These are phyloP conservation scores for Asbolus verrucosus DNA, from an alignment of 1,140 invertebrate species.

Conservation along the genomic window DNA sequence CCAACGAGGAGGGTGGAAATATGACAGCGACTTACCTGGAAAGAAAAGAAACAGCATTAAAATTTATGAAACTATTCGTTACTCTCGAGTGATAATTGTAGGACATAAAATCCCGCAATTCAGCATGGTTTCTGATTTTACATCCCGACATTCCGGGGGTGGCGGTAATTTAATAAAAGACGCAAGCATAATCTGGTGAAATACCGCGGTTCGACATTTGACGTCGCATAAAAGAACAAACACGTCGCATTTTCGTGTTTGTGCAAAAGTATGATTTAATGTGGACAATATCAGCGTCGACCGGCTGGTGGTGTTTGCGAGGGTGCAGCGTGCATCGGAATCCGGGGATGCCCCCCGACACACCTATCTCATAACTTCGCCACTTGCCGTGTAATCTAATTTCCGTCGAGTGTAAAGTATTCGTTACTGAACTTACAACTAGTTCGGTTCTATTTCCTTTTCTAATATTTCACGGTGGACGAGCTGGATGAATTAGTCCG, in stretches of 20 bases:
- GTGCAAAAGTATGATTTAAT: neutral
- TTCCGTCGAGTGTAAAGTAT: constrained; percentile 24
- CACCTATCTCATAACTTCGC: no score
- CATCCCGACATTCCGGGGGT: neutral
- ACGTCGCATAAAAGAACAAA: no score
- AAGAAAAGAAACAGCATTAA: constrained; percentile 1
- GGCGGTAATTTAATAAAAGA: constrained; percentile 3
- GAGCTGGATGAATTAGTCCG: constrained; percentile 36
- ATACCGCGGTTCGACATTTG: neutral
- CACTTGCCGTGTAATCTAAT: constrained; percentile 17
- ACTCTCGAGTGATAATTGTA: neutral
- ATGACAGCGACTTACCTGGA: constrained; percentile 12
- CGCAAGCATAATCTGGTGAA: constrained; percentile 3
- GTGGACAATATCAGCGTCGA: neutral
- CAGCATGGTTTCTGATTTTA: neutral
- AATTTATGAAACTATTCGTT: constrained; percentile 8
- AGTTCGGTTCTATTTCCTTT: constrained; percentile 11
- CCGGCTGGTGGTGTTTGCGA: neutral
- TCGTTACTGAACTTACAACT: constrained; percentile 2
- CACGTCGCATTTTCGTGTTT: no score
- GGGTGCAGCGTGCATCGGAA: constrained; percentile 5
- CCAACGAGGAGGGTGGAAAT: neutral
- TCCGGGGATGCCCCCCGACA: no score
- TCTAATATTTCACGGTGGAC: constrained; percentile 37
- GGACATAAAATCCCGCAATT: neutral